phyloP scores from a whole-genome alignment of 2,797 vertebrate genomes.

The Squalus acanthias region DNA sequence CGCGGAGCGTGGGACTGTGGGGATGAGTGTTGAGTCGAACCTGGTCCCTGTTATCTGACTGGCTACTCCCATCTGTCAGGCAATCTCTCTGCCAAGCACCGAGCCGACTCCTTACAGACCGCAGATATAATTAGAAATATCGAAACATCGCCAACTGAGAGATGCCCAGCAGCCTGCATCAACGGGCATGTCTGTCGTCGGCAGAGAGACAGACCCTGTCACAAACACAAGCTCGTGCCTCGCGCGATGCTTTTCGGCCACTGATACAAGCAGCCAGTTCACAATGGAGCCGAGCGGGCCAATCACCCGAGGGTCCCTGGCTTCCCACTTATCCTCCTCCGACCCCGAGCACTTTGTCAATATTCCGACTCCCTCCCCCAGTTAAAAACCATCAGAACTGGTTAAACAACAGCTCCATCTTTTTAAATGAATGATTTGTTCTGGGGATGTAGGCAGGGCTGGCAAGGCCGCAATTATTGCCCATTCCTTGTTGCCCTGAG shows the following conservation, averaged over 20 bases:
- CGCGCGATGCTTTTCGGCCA: background rate
- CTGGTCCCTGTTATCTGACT: background rate
- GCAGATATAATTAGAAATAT: background rate
- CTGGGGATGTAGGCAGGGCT: background rate
- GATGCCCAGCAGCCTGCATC: background rate
- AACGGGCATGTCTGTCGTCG: no score
- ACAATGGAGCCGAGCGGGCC: no score
- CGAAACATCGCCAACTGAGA: background rate
- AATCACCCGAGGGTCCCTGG: no score
- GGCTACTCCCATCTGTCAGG: background rate
- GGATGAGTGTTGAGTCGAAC: background rate
- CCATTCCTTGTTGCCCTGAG: background rate
- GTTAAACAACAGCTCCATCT: background rate
- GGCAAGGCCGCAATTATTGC: background rate
- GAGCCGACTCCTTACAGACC: background rate
- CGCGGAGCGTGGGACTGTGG: background rate
- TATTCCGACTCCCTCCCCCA: background rate
- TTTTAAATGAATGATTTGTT: background rate
- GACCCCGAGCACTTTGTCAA: background rate
- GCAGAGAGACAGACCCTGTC: background rate
- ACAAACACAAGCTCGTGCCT: background rate
- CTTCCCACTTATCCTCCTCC: background rate
- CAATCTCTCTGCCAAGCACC: background rate
- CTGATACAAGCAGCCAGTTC: background rate
- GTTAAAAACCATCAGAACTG: background rate